A percentile compares a stretch with the other conserved stretches of the same genome.
phyloP scores from a whole-genome alignment of 2,797 vertebrate genomes.

The Diplodus puntazzo region DNA sequence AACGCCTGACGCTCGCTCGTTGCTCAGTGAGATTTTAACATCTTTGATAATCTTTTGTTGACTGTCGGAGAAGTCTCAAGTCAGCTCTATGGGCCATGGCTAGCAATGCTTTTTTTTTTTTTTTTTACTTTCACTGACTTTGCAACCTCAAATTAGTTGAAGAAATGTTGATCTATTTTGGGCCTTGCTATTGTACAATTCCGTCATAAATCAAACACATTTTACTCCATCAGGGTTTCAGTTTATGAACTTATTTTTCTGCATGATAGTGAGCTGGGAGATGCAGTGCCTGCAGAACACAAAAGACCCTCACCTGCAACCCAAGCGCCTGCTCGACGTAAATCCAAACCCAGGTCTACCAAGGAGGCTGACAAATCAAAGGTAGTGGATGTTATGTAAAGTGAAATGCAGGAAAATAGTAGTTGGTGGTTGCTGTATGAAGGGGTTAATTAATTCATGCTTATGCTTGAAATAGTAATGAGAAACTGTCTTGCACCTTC shows the following conservation, averaged over 20 bases:
- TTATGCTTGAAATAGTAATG: conserved; percentile 5
- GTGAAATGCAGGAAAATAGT: neutral
- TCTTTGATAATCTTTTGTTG: conserved; percentile 26
- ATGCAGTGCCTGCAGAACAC: conserved; percentile 51
- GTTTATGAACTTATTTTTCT: conserved; percentile 36
- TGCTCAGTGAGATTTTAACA: conserved; percentile 22
- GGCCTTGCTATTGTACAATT: neutral
- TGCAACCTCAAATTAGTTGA: neutral
- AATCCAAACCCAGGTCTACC: conserved; percentile 45
- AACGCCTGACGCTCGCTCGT: neutral
- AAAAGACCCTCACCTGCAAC: conserved; percentile 53
- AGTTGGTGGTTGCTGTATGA: neutral
- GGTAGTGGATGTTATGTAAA: conserved; percentile 40
- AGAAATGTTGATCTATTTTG: neutral
- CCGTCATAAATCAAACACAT: conserved; percentile 6
- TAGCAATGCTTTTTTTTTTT: neutral
- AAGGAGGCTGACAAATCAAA: conserved; percentile 60
- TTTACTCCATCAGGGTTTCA: neutral
- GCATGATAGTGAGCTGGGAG: conserved; percentile 73
- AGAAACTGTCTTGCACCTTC: conserved; percentile 2
- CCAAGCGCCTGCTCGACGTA: conserved; percentile 19
- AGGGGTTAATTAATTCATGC: conserved; percentile 1
- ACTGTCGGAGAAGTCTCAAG: conserved; percentile 31
- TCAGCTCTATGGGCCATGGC: neutral
- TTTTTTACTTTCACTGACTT: neutral